Base-by-base conservation (phyloP, 2,113 vertebrate genomes). In the Chrysemys picta region DNA sequence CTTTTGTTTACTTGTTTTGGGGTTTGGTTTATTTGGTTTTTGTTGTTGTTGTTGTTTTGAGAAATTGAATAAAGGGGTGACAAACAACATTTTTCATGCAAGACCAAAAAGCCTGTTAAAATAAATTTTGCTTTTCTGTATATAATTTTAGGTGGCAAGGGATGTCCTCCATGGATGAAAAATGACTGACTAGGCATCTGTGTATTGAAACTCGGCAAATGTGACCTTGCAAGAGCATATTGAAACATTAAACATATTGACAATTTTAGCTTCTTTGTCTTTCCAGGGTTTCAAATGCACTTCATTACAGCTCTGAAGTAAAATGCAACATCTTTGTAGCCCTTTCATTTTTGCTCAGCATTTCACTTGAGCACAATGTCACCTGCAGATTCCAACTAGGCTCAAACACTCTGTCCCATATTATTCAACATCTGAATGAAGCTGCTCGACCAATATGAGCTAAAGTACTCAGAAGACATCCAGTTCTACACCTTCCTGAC, bases 181-280 rank as follows among this genome's bases (percentile, higher is more conserved):
- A 93, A 96, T 96, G 94, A 91, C 92, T 91, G 27, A 95, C 79
- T 47, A 38, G 80, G 78, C 31, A 86, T 84, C 47, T 85, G 53
- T 95, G 27, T 24, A 42, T 50, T 90, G 65, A 38, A 92, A 93
- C 65, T 89, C 79, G 81, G 80, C 38, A 95, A 95, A 88, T 96
- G 95, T 92, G 87, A 91, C 95, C 91, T 95, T 97, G 94, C 96
- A 95, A 95, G 94, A 96, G 94, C 92, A 97, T 80, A 91, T 80
- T 93, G 90, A 89, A 96, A 92, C 79, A 90, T 94, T 91, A 82
- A 93, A 62, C 85, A 81, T 75, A 80, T 82, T 91, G 93, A 69
- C 35, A 47, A 76, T 92, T 84, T 91, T 96, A 92, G 84, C 94
- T 95, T 89, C 45, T 2, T 24, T 85, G 82, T 90, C 72, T 11